Evolutionary conservation across 2,888 invertebrate species (phyloP).

Genomic region (Andrena chrysosceles): DNA sequence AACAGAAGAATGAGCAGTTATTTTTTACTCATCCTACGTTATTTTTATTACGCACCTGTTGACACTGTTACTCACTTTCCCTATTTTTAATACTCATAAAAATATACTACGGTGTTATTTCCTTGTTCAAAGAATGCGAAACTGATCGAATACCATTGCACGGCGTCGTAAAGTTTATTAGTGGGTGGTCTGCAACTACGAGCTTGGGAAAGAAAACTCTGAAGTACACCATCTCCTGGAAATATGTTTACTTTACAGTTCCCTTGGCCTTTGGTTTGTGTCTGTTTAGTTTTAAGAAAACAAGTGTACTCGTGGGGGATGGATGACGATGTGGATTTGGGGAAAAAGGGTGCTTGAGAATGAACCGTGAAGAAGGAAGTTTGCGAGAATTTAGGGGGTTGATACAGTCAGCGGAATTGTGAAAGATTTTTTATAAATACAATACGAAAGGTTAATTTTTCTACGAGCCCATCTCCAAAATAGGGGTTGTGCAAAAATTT

Average conservation of each 20-base stretch:
- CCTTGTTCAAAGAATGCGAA: background rate
- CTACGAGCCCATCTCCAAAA: too few species aligned
- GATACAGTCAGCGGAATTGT: background rate
- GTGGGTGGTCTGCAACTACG: background rate
- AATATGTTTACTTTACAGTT: conserved; percentile 4
- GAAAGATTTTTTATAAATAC: background rate
- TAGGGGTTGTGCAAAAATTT: too few species aligned
- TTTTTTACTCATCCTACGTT: background rate
- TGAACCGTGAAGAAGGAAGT: background rate
- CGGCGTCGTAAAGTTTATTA: conserved; percentile 1
- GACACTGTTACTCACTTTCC: background rate
- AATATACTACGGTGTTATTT: background rate
- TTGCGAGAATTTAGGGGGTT: background rate
- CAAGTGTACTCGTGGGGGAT: conserved; percentile 7
- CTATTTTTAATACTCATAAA: background rate
- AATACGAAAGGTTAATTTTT: too few species aligned
- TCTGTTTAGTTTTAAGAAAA: conserved; percentile 6
- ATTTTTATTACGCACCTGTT: background rate
- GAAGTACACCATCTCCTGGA: background rate
- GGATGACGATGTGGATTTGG: conserved; percentile 1
- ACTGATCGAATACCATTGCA: background rate
- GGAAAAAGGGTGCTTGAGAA: background rate
- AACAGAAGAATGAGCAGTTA: too few species aligned
- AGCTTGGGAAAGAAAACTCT: background rate
- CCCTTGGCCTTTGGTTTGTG: background rate